Evolutionary conservation across 2,113 vertebrate species (phyloP).

Genomic region (Hylia prasina): DNA sequence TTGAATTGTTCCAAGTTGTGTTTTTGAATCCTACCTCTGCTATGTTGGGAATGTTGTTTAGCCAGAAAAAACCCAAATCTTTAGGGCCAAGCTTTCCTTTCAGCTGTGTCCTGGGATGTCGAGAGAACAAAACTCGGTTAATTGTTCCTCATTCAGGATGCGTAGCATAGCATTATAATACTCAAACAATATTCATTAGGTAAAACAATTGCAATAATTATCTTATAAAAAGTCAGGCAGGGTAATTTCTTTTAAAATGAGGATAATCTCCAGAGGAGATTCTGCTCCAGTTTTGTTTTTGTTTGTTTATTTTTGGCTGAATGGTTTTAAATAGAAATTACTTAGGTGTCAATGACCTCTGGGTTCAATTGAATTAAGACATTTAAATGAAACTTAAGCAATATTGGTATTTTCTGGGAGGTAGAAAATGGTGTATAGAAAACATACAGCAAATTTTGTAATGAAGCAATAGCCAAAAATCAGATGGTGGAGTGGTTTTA

Average conservation of each 20-base stretch:
- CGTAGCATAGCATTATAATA: not conserved
- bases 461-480: not conserved
- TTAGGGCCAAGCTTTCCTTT: conserved; percentile 11
- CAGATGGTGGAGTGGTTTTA: not conserved
- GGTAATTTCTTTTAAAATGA: conserved; percentile 62
- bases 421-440: conserved; percentile 33
- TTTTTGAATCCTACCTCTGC: not conserved
- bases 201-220: conserved; percentile 59
- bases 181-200: conserved; percentile 40
- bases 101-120: not conserved
- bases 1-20: not conserved
- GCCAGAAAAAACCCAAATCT: not conserved
- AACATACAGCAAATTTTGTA: conserved; percentile 12
- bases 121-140: not conserved
- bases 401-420: conserved; percentile 45
- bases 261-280: conserved; percentile 49
- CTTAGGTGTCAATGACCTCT: conserved; percentile 68
- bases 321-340: conserved; percentile 73
- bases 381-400: conserved; percentile 69
- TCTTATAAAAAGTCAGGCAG: conserved; percentile 39
- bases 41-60: not conserved
- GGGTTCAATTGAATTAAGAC: conserved; percentile 71
- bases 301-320: conserved; percentile 64
- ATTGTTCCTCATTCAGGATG: conserved; percentile 33
- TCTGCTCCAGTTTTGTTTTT: conserved; percentile 45